Base-by-base conservation (phyloP, 1,140 invertebrate genomes). In the Caenorhabditis tropicalis region DNA sequence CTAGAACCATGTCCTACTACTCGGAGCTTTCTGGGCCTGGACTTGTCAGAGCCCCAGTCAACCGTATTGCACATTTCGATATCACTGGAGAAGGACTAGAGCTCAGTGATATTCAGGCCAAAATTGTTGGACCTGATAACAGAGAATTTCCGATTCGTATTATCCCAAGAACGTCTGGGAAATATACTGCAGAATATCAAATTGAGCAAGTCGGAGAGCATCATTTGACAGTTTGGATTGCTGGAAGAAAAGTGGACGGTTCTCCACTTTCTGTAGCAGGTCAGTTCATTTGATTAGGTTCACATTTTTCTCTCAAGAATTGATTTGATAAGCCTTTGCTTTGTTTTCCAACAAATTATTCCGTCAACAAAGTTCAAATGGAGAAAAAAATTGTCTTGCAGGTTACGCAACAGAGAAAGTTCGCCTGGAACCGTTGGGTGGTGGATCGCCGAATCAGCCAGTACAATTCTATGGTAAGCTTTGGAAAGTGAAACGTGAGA, bases 211-310 rank as follows among this genome's bases (percentile, higher is more conserved):
- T 85, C 95, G 96, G 98, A 92, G 95, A 97, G 58, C 91, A 92
- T 36, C 87, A 82, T 95, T 94, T 91, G 95, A 95, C 88, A 94
- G 96, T 87, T 95, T 97, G 24, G 95, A 96, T 87, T 95, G 97
- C 92, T 94, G 95, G 87, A 10, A 96, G 95, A 91, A 95, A 97
- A 92, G 97, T 98, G 91, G 94, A 95, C 94, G 95, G 95, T 95
- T 92, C 89, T 7, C 87, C 85, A 53, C 85, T 91, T 19, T 81
- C 80, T 19, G 81, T 85, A 24, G 84, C 84, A 15, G 84, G 82
- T 83, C 43, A 12, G 49, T 0, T 79, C 21, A 39, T n/a, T n/a
- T n/a, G n/a, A n/a, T n/a, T n/a, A n/a, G n/a, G n/a, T n/a, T n/a
- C n/a, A n/a, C n/a, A n/a, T n/a, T n/a, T n/a, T n/a, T n/a, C n/a